Evolutionary conservation across 2,888 invertebrate species (phyloP).

Genomic region (Cheilosia urbana): DNA sequence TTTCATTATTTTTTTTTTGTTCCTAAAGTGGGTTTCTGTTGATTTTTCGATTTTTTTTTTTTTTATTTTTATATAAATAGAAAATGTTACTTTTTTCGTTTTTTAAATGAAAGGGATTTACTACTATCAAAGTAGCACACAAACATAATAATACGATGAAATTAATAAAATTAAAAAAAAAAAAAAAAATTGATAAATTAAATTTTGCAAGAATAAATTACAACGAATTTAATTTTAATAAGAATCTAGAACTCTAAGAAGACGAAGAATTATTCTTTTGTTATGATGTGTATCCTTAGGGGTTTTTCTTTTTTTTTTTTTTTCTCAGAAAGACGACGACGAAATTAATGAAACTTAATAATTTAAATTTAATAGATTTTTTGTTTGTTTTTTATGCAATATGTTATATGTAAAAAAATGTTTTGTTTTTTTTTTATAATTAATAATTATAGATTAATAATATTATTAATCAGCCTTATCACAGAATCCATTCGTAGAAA

Average conservation of each 20-base stretch:
- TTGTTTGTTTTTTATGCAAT: conserved; percentile 70
- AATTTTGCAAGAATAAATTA: conserved; percentile 62
- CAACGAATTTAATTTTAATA: conserved; percentile 54
- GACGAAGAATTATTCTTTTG: conserved; percentile 49
- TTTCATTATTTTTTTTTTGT: conserved; percentile 76
- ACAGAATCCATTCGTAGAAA: too few species aligned
- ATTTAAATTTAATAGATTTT: conserved; percentile 71
- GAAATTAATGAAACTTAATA: conserved; percentile 75
- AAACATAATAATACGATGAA: conserved; percentile 68
- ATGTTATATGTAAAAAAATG: conserved; percentile 74
- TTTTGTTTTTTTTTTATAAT: conserved; percentile 68
- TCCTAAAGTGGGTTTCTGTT: conserved; percentile 63
- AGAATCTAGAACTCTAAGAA: conserved; percentile 51
- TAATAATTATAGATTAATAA: conserved; percentile 76
- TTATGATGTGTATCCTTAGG: conserved; percentile 76
- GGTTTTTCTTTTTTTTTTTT: too few species aligned
- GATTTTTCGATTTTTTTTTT: conserved; percentile 48
- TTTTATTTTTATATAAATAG: conserved; percentile 49
- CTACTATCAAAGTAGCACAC: conserved; percentile 70
- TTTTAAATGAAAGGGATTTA: conserved; percentile 40
- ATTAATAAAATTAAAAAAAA: conserved; percentile 35
- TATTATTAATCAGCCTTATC: too few species aligned
- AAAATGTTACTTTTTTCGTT: conserved; percentile 32
- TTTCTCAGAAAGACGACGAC: conserved; percentile 63
- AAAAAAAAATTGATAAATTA: conserved; percentile 54